These are phyloP conservation scores for Trachelus stipa DNA, from an alignment of 2,888 invertebrate species.

Conservation along the genomic window DNA sequence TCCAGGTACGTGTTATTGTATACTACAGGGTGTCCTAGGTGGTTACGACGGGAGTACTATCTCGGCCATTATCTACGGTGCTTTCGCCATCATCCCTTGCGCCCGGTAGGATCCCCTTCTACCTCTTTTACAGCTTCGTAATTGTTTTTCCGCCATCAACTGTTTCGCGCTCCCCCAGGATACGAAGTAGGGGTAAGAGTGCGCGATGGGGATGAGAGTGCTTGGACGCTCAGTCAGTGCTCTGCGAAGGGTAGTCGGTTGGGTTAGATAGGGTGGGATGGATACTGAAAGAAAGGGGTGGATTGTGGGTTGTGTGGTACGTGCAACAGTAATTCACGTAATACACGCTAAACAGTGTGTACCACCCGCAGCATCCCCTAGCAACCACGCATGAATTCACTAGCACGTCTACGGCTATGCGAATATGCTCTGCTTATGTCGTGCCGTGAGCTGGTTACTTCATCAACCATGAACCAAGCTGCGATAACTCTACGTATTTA, in stretches of 20 bases:
- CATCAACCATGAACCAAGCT: slow-evolving; percentile 39
- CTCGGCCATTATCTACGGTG: slow-evolving; percentile 21
- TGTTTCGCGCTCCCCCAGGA: slow-evolving; percentile 22
- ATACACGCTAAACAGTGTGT: slow-evolving; percentile 21
- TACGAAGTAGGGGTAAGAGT: slow-evolving; percentile 11
- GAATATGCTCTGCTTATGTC: slow-evolving; percentile 5
- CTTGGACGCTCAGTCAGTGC: slow-evolving; percentile 5
- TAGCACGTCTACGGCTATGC: not conserved
- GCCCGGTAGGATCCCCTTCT: slow-evolving; percentile 1
- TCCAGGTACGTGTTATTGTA: not conserved
- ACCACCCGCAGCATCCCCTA: slow-evolving; percentile 7
- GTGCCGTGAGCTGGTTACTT: slow-evolving; percentile 21
- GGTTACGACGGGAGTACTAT: slow-evolving; percentile 8
- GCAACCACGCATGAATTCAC: not conserved
- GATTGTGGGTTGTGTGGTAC: not conserved
- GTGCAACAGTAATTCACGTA: slow-evolving; percentile 20
- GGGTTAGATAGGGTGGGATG: not conserved
- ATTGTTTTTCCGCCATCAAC: slow-evolving; percentile 28
- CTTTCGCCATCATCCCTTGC: slow-evolving; percentile 15
- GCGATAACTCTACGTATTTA: slow-evolving; percentile 39
- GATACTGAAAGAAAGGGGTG: slow-evolving; percentile 1
- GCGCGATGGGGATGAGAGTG: slow-evolving; percentile 3
- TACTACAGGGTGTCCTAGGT: not conserved
- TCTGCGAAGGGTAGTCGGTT: not conserved
- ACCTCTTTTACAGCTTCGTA: slow-evolving; percentile 26